A percentile compares a stretch with the other conserved stretches of the same genome.
These are phyloP conservation scores for Caradrina kadenii DNA, from an alignment of 2,888 invertebrate genomes.

Conservation along the genomic window DNA sequence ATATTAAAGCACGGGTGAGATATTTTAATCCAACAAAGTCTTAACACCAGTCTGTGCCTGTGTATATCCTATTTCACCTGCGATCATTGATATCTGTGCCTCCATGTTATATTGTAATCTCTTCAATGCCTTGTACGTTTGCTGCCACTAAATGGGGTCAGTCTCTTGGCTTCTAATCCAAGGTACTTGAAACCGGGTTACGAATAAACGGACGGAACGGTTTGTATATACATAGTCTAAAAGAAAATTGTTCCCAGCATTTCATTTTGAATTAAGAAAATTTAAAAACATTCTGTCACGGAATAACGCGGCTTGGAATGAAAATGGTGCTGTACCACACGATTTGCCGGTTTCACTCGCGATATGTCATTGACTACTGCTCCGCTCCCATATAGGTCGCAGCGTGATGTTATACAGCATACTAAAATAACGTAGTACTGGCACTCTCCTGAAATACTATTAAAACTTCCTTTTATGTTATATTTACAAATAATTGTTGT, in stretches of 20 bases:
- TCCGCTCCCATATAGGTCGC: too few species aligned
- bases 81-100: slow-evolving; percentile 5
- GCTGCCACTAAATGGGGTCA: neutral
- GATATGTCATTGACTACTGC: too few species aligned
- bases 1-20: neutral
- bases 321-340: too few species aligned
- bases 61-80: neutral
- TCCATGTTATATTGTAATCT: neutral
- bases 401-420: too few species aligned
- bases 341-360: too few species aligned
- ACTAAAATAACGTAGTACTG: too few species aligned
- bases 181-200: neutral
- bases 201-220: neutral
- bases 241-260: too few species aligned
- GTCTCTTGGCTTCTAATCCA: neutral
- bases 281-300: too few species aligned
- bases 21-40: slow-evolving; percentile 27
- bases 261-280: too few species aligned
- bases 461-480: slow-evolving; percentile 2
- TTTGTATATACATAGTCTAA: neutral
- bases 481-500: slow-evolving; percentile 11
- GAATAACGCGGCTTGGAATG: too few species aligned
- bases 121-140: slow-evolving; percentile 8
- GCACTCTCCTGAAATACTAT: neutral
- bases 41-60: neutral